Evolutionary conservation across 2,113 vertebrate genomes (phyloP).

Genomic region (Orthochromis malagaraziensis): DNA sequence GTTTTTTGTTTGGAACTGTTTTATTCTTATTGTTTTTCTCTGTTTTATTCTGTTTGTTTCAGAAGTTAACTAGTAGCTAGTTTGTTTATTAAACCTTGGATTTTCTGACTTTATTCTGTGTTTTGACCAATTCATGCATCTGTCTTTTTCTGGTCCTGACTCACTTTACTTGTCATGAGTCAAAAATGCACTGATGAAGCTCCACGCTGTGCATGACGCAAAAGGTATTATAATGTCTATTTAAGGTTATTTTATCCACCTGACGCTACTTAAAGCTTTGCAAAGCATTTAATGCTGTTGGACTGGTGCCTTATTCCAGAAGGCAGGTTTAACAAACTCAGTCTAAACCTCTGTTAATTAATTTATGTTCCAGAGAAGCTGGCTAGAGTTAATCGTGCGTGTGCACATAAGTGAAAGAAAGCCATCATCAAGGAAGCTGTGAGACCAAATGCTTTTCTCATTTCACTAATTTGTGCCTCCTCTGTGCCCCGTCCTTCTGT

Average conservation of each 20-base stretch:
- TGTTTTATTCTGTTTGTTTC: rapidly evolving
- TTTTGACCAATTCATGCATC: neutral
- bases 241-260: neutral
- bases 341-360: neutral
- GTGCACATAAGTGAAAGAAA: neutral
- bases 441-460: neutral
- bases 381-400: neutral
- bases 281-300: neutral
- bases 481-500: neutral
- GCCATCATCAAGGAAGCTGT: neutral
- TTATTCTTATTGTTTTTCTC: rapidly evolving
- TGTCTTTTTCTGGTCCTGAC: neutral
- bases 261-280: neutral
- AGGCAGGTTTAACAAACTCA: neutral
- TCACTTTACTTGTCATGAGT: neutral
- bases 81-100: rapidly evolving
- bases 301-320: neutral
- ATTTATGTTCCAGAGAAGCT: neutral
- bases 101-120: neutral
- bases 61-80: neutral
- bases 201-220: neutral
- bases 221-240: neutral
- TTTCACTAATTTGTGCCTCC: neutral
- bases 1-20: neutral
- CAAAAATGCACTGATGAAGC: neutral